Evolutionary conservation across 2,797 vertebrate species (phyloP).

Genomic region (Microhierax caerulescens): DNA sequence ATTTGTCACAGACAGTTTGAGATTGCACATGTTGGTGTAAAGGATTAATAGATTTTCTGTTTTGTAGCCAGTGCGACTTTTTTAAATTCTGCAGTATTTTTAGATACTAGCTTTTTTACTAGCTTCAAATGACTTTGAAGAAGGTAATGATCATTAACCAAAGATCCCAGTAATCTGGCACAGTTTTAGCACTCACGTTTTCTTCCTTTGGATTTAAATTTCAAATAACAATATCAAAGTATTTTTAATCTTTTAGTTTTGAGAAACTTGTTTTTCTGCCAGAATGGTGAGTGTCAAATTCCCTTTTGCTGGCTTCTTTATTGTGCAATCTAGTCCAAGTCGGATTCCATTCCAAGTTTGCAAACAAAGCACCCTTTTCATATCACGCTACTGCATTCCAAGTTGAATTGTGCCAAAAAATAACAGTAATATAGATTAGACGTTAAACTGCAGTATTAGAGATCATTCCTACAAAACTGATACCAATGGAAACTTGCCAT

Average conservation of each 20-base stretch:
- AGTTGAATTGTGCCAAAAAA: background rate
- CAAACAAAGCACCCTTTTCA: slow-evolving; percentile 35
- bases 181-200: background rate
- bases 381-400: slow-evolving; percentile 5
- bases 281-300: slow-evolving; percentile 32
- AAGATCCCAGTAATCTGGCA: background rate
- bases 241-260: background rate
- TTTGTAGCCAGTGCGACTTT: background rate
- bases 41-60: background rate
- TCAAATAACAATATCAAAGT: background rate
- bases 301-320: slow-evolving; percentile 18
- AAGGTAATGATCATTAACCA: background rate
- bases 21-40: background rate
- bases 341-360: slow-evolving; percentile 21
- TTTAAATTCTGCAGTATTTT: background rate
- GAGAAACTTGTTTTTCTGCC: background rate
- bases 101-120: background rate
- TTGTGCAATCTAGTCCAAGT: slow-evolving; percentile 1
- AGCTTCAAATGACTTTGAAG: background rate
- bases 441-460: background rate
- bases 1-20: background rate
- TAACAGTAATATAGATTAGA: background rate
- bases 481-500: background rate
- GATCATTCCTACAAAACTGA: background rate
- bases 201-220: background rate